Percentiles rank a stretch among this genome's conserved stretches.
These are phyloP conservation scores for Bungarus multicinctus DNA, from an alignment of 2,113 vertebrate species.

Conservation along the genomic window DNA sequence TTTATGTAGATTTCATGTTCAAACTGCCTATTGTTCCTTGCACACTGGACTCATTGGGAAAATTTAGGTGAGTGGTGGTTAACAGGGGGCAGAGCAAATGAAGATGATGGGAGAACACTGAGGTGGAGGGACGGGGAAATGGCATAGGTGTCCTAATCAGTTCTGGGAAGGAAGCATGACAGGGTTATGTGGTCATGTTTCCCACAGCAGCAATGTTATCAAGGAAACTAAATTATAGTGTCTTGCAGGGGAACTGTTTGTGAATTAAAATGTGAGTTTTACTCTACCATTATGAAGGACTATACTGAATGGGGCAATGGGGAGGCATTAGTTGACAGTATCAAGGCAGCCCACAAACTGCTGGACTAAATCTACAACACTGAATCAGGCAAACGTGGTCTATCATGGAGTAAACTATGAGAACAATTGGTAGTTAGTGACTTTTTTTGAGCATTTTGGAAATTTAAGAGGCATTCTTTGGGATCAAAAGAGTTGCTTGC, in stretches of 20 bases:
- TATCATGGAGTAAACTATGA: neutral
- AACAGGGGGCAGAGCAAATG: conserved; percentile 41
- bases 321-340: conserved; percentile 4
- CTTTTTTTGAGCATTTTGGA: neutral
- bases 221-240: conserved; percentile 35
- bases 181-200: conserved; percentile 59
- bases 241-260: conserved; percentile 53
- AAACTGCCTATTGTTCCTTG: conserved; percentile 49
- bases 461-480: neutral
- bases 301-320: neutral
- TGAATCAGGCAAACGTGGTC: neutral
- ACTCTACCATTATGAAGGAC: conserved; percentile 32
- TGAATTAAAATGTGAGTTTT: conserved; percentile 54
- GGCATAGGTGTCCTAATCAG: conserved; percentile 62
- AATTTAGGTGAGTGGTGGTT: conserved; percentile 56
- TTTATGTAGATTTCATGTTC: conserved; percentile 58
- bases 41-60: conserved; percentile 51
- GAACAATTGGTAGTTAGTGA: neutral
- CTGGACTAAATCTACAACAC: neutral
- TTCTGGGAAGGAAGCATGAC: conserved; percentile 56
- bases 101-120: conserved; percentile 42
- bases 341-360: neutral
- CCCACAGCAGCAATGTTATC: conserved; percentile 51
- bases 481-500: neutral
- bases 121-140: conserved; percentile 47